Conservation (phyloP, 2,888 invertebrate genomes). For the Mesorhabditis sp. region DNA sequence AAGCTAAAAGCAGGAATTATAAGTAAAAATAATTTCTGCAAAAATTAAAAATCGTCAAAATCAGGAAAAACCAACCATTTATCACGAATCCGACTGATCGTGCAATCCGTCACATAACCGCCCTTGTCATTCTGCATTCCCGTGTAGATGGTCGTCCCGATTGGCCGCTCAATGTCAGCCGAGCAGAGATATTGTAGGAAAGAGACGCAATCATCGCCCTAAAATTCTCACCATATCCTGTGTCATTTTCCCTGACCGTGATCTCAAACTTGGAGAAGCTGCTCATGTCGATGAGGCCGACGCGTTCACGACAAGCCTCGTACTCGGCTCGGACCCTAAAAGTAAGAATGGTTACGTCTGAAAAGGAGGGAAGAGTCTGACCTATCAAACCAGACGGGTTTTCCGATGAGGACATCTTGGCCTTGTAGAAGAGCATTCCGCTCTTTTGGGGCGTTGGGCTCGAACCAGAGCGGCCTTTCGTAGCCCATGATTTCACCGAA, state of each 20-base stretch:
- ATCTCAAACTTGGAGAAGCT: slow-evolving; percentile 93
- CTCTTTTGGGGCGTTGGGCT: slow-evolving; percentile 59
- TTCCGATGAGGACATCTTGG: slow-evolving; percentile 79
- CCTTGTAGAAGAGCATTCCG: slow-evolving; percentile 64
- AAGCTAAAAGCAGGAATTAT: slow-evolving; percentile 67
- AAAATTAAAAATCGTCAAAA: neutral
- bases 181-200: slow-evolving; percentile 88
- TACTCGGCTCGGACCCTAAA: slow-evolving; percentile 82
- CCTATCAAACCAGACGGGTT: slow-evolving; percentile 74
- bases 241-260: slow-evolving; percentile 67
- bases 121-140: slow-evolving; percentile 93
- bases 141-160: slow-evolving; percentile 87
- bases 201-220: slow-evolving; percentile 74
- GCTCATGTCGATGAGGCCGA: slow-evolving; percentile 91
- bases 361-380: neutral
- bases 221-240: slow-evolving; percentile 7
- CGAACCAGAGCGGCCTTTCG: slow-evolving; percentile 88
- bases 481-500: slow-evolving; percentile 98
- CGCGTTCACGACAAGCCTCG: slow-evolving; percentile 83
- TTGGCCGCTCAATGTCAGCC: slow-evolving; percentile 88
- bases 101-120: slow-evolving; percentile 97
- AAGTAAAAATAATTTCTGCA: neutral
- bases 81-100: slow-evolving; percentile 79
- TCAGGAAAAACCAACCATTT: slow-evolving; percentile 71
- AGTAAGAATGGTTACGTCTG: slow-evolving; percentile 62